Conservation (phyloP, 2,797 vertebrate genomes). For the Agapornis canus region DNA sequence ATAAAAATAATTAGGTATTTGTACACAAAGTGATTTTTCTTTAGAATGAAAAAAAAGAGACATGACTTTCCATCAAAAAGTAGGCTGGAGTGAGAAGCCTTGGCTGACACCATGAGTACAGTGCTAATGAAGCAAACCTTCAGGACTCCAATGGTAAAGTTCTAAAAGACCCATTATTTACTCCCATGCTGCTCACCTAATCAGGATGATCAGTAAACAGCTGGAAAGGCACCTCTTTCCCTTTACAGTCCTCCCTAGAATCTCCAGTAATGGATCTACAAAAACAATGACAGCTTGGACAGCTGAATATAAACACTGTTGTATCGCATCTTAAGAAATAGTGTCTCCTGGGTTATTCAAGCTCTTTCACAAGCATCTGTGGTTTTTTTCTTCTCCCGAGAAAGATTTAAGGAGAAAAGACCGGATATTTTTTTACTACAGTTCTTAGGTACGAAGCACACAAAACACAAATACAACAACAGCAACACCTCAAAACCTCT, state of each 20-base stretch:
- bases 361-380: neutral
- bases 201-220: neutral
- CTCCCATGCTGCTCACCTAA: neutral
- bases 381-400: neutral
- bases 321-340: neutral
- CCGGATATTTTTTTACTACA: neutral
- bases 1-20: neutral
- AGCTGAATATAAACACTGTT: neutral
- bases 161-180: neutral
- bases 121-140: neutral
- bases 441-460: neutral
- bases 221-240: neutral
- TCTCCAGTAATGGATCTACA: neutral
- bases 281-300: slow-evolving; percentile 23
- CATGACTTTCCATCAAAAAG: neutral
- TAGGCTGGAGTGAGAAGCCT: neutral
- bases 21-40: neutral
- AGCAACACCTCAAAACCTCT: neutral
- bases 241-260: neutral
- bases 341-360: neutral
- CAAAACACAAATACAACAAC: neutral
- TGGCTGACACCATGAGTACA: neutral
- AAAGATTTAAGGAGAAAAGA: neutral
- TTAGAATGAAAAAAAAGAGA: neutral
- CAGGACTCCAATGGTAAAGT: neutral